phyloP scores from a whole-genome alignment of 1,140 invertebrate genomes.

The Brachionus asplanchnoidis region DNA sequence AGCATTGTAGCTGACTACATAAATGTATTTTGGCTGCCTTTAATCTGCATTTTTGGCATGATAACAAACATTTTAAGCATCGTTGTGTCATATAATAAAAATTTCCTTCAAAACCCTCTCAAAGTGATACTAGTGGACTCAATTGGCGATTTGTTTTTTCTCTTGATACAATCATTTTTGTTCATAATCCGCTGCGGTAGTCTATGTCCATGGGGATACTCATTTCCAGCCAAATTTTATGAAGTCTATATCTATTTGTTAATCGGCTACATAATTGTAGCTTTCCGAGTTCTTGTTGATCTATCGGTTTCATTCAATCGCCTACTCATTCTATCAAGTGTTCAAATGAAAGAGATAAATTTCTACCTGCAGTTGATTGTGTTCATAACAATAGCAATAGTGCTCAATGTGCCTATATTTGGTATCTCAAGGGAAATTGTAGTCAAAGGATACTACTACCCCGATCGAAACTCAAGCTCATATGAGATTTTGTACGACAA shows the following conservation, averaged over 20 bases:
- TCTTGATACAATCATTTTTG: neutral
- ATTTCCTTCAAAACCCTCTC: neutral
- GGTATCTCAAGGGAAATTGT: neutral
- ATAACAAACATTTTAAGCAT: neutral
- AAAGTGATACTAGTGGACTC: neutral
- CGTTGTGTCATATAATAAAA: neutral
- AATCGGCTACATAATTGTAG: neutral
- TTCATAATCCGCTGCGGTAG: neutral
- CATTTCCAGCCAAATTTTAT: neutral
- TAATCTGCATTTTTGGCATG: constrained; percentile 13
- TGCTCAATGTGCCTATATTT: neutral
- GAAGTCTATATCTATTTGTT: constrained; percentile 25
- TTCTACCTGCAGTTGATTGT: neutral
- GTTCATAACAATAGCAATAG: neutral
- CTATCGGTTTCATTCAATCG: constrained; percentile 1
- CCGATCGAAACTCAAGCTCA: neutral
- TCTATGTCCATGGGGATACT: constrained; percentile 1
- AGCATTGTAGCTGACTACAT: neutral
- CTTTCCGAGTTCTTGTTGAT: constrained; percentile 8
- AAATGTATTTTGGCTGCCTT: neutral
- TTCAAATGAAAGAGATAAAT: constrained; percentile 10
- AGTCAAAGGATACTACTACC: neutral
- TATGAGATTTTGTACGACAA: constrained; percentile 16
- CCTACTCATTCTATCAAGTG: neutral
- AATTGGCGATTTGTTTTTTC: constrained; percentile 10